phyloP scores from a whole-genome alignment of 2,113 vertebrate species.

The Hydropotes inermis region DNA sequence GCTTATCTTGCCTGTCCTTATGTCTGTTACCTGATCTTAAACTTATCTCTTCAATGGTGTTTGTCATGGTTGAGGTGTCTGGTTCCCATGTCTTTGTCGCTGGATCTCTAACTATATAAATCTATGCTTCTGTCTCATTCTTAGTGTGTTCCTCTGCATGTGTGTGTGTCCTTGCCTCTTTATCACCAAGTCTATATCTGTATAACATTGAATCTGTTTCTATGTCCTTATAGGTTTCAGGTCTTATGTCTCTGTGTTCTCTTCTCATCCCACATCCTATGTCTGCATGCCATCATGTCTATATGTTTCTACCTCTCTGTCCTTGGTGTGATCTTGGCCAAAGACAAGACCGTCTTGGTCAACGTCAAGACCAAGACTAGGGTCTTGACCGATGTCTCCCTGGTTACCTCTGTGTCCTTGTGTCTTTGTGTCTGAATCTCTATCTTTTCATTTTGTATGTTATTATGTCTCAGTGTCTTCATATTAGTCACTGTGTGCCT shows the following conservation, averaged over 20 bases:
- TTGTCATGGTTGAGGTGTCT: background rate
- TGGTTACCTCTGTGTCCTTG: background rate
- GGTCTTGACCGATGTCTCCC: background rate
- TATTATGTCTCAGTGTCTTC: background rate
- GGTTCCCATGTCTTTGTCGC: background rate
- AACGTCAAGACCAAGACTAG: background rate
- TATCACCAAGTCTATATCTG: background rate
- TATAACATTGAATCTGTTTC: background rate
- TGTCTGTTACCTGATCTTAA: background rate
- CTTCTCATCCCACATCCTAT: background rate
- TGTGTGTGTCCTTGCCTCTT: background rate
- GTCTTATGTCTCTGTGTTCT: background rate
- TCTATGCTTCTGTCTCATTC: background rate
- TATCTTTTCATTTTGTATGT: background rate
- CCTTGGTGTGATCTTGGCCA: background rate
- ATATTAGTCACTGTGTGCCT: background rate
- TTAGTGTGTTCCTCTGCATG: background rate
- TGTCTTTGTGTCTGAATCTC: background rate
- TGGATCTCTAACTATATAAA: background rate
- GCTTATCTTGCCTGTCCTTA: background rate
- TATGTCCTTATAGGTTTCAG: background rate
- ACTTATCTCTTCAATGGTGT: background rate
- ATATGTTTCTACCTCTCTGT: background rate
- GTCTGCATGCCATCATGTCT: background rate
- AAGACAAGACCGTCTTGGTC: background rate